Base-by-base conservation (phyloP, 2,888 invertebrate species). In the Yponomeuta evonymella region DNA sequence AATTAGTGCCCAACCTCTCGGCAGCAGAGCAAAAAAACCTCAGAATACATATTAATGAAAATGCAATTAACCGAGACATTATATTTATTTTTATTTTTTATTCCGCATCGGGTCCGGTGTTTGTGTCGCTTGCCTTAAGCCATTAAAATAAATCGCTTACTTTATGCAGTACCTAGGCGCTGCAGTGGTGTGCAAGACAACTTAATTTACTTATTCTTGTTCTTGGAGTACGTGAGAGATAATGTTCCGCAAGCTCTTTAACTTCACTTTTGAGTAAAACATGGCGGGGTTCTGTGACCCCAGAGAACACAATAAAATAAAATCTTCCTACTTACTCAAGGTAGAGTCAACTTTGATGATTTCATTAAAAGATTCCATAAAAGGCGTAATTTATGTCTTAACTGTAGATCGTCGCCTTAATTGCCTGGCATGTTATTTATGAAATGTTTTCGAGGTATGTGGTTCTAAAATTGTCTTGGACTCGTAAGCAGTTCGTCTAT, bases 91-190 rank as follows among this genome's bases (percentile, higher is more conserved):
- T 58, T 12, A 3, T 12, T 77, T 77, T 79, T 79, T 80, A 79
- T 79, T 79, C 76, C 79, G 78, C 77, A 77, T 76, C 77, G 77
- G 73, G 75, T 78, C 75, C 75, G 74, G 73, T 75, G 75, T 43
- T 43, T 43, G 43, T 76, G 75, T 75, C 73, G 75, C 73, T 75
- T 74, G 74, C 74, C 72, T 76, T 73, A 75, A 76, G 75, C 77
- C 80, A 81, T 84, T 81, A 81, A 79, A 80, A 78, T 82, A 83
- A 83, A 83, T 82, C 78, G 79, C 76, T 75, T 73, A 75, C 77
- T 77, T 83, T 81, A 84, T 82, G 79, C 71, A 76, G 76, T 23
- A n/a, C 64, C 70, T 76, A 75, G 77, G 82, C 76, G 77, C 79
- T 80, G 76, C 77, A 78, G 75, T 43, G 43, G 43, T 43, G 43